Conservation (phyloP, 2,797 vertebrate genomes). For the Darevskia nairensis region DNA sequence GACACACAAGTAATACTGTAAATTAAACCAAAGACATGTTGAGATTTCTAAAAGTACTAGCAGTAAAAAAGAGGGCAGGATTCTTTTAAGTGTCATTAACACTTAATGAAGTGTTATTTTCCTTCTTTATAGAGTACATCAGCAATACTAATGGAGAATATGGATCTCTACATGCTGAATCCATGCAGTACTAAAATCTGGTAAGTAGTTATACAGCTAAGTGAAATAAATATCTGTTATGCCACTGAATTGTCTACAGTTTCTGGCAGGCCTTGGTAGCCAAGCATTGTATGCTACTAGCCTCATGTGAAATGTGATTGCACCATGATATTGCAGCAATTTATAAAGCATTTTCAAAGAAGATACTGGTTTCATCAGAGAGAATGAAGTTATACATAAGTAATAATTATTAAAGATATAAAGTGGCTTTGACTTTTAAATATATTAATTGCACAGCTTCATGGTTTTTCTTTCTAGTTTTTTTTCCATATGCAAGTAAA, state of each 20-base stretch:
- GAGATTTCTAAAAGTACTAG: background rate
- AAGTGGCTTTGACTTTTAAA: background rate
- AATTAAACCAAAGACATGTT: background rate
- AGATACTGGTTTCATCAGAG: background rate
- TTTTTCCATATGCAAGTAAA: background rate
- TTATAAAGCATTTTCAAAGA: background rate
- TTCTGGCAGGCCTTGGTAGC: background rate
- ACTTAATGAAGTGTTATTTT: slow-evolving; percentile 24
- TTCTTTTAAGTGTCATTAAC: background rate
- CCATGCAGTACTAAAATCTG: slow-evolving; percentile 99
- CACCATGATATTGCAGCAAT: background rate
- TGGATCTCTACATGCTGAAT: slow-evolving; percentile 99
- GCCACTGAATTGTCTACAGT: background rate
- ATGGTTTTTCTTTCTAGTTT: background rate
- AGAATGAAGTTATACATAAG: background rate
- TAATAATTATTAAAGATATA: no score
- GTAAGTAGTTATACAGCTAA: slow-evolving; percentile 76
- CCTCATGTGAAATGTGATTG: background rate
- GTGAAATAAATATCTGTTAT: background rate
- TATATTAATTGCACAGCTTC: background rate
- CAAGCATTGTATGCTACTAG: background rate
- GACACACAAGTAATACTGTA: background rate
- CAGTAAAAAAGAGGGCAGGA: background rate
- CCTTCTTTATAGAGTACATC: slow-evolving; percentile 89
- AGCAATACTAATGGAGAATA: slow-evolving; percentile 97